Evolutionary conservation across 2,113 vertebrate species (phyloP).

Genomic region (Seriola rivoliana): DNA sequence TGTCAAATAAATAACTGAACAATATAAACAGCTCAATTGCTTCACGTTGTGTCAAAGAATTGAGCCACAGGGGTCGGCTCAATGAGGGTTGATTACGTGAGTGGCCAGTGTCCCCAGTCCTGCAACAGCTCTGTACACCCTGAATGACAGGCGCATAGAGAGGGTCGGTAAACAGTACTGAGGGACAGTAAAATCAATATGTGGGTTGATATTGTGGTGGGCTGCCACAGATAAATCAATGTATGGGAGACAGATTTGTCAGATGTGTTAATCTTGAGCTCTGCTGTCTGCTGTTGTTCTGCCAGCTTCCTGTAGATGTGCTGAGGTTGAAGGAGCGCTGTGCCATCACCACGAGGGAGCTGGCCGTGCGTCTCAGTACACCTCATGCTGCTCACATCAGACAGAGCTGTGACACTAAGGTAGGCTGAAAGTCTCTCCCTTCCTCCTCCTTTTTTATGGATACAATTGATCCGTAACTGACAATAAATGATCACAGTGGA

Average conservation of each 20-base stretch:
- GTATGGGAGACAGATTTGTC: neutral
- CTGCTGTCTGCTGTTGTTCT: conserved; percentile 1
- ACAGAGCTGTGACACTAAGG: conserved; percentile 58
- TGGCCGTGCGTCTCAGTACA: conserved; percentile 1
- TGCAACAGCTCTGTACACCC: too few relatives aligned
- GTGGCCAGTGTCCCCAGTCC: too few relatives aligned
- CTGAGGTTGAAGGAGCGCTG: conserved; percentile 26
- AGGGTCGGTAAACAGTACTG: too few relatives aligned
- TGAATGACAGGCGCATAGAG: too few relatives aligned
- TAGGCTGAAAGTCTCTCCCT: neutral
- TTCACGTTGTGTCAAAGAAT: too few relatives aligned
- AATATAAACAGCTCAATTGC: too few relatives aligned
- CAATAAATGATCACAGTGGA: neutral
- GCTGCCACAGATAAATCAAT: too few relatives aligned
- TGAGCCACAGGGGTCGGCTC: too few relatives aligned
- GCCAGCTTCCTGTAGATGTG: conserved; percentile 40
- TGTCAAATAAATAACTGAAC: too few relatives aligned
- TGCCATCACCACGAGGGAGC: conserved; percentile 39
- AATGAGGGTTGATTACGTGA: too few relatives aligned
- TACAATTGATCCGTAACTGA: neutral
- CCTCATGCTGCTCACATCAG: conserved; percentile 31
- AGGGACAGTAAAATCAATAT: too few relatives aligned
- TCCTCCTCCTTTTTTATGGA: neutral
- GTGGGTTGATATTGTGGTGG: too few relatives aligned
- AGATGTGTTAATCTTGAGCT: neutral